Evolutionary conservation across 2,113 vertebrate genomes (phyloP).

Genomic region (Chiloscyllium plagiosum): DNA sequence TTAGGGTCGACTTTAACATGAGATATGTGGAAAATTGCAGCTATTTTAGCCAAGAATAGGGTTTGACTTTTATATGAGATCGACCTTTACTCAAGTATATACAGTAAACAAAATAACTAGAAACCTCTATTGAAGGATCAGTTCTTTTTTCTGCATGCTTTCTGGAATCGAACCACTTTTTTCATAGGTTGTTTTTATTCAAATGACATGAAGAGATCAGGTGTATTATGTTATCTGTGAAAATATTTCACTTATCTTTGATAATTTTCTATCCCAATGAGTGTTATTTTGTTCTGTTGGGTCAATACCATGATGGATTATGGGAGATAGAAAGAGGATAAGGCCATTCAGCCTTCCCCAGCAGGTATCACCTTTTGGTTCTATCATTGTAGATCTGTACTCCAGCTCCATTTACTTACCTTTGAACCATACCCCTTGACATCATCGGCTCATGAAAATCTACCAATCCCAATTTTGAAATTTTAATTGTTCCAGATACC

Average conservation of each 20-base stretch:
- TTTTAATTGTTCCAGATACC: neutral
- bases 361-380: neutral
- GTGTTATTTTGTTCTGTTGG: neutral
- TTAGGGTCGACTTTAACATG: no score
- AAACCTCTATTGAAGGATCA: neutral
- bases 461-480: neutral
- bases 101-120: neutral
- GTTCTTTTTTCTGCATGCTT: neutral
- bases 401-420: neutral
- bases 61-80: no score
- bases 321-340: neutral
- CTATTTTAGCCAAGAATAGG: no score
- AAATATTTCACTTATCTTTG: neutral
- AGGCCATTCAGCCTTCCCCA: neutral
- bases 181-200: neutral
- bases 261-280: neutral
- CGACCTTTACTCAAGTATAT: no score
- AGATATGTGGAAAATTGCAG: no score
- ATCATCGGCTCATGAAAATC: neutral
- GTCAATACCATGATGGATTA: neutral
- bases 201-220: neutral
- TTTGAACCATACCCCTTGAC: neutral
- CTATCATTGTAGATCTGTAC: neutral
- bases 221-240: neutral
- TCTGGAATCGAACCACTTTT: neutral